Evolutionary conservation across 2,888 invertebrate genomes (phyloP).

Genomic region (Calliphora vomitoria): DNA sequence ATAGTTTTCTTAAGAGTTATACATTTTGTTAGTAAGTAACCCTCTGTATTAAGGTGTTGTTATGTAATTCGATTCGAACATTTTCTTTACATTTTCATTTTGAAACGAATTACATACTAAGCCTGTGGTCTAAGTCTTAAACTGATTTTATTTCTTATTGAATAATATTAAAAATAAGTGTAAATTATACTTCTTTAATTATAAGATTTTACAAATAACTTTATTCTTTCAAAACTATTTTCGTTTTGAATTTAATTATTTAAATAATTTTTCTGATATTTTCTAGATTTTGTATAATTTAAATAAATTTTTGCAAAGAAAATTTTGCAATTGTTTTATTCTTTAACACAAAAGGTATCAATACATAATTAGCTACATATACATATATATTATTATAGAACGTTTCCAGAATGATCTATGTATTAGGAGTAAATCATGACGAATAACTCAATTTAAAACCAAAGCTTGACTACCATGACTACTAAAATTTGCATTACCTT

Average conservation of each 20-base stretch:
- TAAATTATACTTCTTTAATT: constrained; percentile 37
- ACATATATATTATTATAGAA: too few species aligned
- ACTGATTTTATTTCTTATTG: constrained; percentile 22
- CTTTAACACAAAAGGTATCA: too few species aligned
- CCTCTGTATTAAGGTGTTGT: too few species aligned
- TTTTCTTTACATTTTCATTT: background rate
- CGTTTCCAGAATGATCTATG: too few species aligned
- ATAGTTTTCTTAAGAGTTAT: too few species aligned
- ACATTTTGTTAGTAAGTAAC: too few species aligned
- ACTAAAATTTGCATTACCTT: too few species aligned
- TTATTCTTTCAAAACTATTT: constrained; percentile 8
- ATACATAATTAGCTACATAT: too few species aligned
- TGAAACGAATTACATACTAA: background rate
- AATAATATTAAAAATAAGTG: constrained; percentile 21
- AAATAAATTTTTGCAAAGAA: constrained; percentile 4
- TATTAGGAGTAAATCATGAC: too few species aligned
- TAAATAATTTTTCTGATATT: background rate
- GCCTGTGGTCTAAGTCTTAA: constrained; percentile 42
- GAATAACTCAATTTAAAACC: too few species aligned
- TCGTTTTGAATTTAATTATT: constrained; percentile 28
- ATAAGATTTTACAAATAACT: constrained; percentile 51
- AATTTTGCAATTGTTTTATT: background rate
- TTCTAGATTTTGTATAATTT: background rate
- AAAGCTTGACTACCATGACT: too few species aligned
- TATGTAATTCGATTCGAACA: too few species aligned